Evolutionary conservation across 2,797 vertebrate species (phyloP).

Genomic region (Chelon auratus): DNA sequence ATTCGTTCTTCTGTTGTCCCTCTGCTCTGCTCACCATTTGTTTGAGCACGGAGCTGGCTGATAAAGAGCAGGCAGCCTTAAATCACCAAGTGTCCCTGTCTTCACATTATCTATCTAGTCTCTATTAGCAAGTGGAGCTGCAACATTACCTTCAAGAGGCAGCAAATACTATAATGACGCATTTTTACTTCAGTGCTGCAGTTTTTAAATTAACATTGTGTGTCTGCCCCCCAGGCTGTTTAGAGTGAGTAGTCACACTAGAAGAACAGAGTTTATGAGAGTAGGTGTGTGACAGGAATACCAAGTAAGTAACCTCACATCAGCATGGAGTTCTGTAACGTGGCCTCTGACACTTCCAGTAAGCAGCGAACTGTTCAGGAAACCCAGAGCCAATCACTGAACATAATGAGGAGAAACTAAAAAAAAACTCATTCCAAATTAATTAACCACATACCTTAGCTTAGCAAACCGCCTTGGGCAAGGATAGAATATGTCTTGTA

Average conservation of each 20-base stretch:
- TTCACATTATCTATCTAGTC: conserved; percentile 18
- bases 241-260: conserved; percentile 7
- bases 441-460: neutral
- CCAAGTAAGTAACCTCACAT: conserved; percentile 2
- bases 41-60: conserved; percentile 39
- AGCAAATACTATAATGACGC: conserved; percentile 16
- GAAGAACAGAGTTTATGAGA: conserved; percentile 9
- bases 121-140: conserved; percentile 13
- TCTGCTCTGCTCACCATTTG: conserved; percentile 26
- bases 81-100: conserved; percentile 44
- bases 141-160: conserved; percentile 1
- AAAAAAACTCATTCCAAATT: too few relatives aligned
- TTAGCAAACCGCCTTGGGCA: conserved; percentile 8
- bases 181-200: neutral
- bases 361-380: conserved; percentile 1
- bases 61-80: conserved; percentile 42
- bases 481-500: conserved; percentile 14
- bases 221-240: neutral
- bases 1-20: conserved; percentile 15
- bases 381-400: neutral
- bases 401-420: conserved; percentile 2
- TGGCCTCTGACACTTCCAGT: conserved; percentile 2
- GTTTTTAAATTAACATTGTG: conserved; percentile 3
- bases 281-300: conserved; percentile 15
- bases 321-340: neutral